Evolutionary conservation across 2,888 invertebrate genomes (phyloP).

Genomic region (Ophion obscuratus): DNA sequence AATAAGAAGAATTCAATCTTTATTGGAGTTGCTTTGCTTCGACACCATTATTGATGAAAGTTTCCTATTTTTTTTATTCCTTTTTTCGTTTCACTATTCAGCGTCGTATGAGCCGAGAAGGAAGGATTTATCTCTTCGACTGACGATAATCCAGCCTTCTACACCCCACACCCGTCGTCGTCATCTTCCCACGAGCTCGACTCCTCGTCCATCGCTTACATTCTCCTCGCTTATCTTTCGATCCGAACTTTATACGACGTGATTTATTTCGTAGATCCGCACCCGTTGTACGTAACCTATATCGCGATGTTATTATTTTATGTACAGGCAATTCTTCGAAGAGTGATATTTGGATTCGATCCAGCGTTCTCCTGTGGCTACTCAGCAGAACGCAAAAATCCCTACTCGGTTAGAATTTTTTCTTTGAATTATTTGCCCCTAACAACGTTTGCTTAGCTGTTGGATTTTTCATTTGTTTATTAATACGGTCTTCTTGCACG

Average conservation of each 20-base stretch:
- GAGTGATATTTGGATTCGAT: background rate
- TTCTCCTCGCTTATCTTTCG: slow-evolving; percentile 27
- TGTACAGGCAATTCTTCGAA: slow-evolving; percentile 14
- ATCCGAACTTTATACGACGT: slow-evolving; percentile 36
- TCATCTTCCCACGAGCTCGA: slow-evolving; percentile 31
- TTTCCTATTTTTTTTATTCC: background rate
- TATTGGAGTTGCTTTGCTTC: background rate
- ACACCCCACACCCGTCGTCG: slow-evolving; percentile 11
- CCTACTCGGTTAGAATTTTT: no score
- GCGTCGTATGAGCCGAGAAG: slow-evolving; percentile 25
- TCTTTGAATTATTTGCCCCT: no score
- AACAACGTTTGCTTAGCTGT: no score
- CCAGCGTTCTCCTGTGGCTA: background rate
- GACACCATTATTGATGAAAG: slow-evolving; percentile 23
- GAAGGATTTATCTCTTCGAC: slow-evolving; percentile 39
- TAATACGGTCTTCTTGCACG: no score
- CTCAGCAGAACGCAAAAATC: background rate
- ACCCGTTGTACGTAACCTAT: slow-evolving; percentile 29
- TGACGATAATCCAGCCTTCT: slow-evolving; percentile 31
- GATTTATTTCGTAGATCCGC: slow-evolving; percentile 40
- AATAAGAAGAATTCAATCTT: background rate
- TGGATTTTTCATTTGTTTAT: no score
- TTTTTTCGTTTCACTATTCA: slow-evolving; percentile 14
- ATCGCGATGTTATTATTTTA: slow-evolving; percentile 35
- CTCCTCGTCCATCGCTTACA: slow-evolving; percentile 26